Evolutionary conservation across 2,797 vertebrate species (phyloP).

Genomic region (Ctenochaetus hawaiiensis): DNA sequence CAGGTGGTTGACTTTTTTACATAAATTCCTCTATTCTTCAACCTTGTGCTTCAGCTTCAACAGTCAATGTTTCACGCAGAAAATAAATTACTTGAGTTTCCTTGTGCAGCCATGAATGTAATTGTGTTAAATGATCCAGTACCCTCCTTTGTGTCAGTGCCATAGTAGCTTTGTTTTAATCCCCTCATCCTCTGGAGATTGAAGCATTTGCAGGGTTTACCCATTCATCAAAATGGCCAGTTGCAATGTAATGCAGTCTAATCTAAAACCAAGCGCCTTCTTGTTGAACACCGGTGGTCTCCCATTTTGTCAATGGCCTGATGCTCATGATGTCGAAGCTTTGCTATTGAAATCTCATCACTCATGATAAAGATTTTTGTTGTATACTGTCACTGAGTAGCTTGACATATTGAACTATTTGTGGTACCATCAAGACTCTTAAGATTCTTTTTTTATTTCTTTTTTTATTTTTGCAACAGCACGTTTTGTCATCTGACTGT

Average conservation of each 20-base stretch:
- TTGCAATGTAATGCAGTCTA: conserved; percentile 17
- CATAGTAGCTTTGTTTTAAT: conserved; percentile 67
- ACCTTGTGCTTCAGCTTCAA: conserved; percentile 8
- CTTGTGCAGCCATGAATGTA: conserved; percentile 70
- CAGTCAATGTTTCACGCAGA: conserved; percentile 50
- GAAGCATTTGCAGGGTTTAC: conserved; percentile 53
- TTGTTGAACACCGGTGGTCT: conserved; percentile 18
- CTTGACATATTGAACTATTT: conserved; percentile 39
- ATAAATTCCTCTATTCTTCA: conserved; percentile 37
- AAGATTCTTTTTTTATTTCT: conserved; percentile 28
- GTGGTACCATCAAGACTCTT: conserved; percentile 36
- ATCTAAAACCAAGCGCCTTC: conserved; percentile 14
- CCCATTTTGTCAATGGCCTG: conserved; percentile 2
- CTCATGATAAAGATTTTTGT: neutral
- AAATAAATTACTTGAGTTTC: conserved; percentile 73
- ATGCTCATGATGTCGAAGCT: conserved; percentile 4
- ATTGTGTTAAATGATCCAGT: conserved; percentile 76
- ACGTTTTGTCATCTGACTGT: conserved; percentile 32
- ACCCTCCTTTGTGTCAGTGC: conserved; percentile 64
- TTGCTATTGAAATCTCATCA: too few relatives aligned
- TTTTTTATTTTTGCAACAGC: neutral
- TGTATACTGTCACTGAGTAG: conserved; percentile 12
- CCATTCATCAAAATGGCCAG: conserved; percentile 35
- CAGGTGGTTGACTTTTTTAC: conserved; percentile 40
- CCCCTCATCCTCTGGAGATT: conserved; percentile 55